Percentiles rank a stretch among this genome's conserved stretches.
Evolutionary conservation across 2,888 invertebrate genomes (phyloP).

Genomic region (Mythimna loreyi): DNA sequence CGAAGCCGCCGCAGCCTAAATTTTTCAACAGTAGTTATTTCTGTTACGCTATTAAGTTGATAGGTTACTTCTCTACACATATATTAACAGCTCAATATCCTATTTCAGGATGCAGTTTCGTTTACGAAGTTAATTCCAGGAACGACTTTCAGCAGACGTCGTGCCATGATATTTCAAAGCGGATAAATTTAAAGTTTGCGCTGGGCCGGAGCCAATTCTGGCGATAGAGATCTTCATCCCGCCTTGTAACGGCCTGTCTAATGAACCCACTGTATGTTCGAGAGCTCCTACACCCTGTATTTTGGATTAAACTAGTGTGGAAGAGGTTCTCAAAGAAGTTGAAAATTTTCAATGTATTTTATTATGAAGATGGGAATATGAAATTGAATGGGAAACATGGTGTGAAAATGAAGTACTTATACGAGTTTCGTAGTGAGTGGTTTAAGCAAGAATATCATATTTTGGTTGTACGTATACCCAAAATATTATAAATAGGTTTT

Average conservation of each 20-base stretch:
- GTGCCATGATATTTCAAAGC: slow-evolving; percentile 79
- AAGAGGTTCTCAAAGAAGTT: not conserved
- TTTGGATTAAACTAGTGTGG: slow-evolving; percentile 25
- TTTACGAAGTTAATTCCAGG: slow-evolving; percentile 52
- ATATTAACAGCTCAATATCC: slow-evolving; percentile 17
- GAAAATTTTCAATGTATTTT: not conserved
- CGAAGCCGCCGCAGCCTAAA: too few species aligned
- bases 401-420: too few species aligned
- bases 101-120: slow-evolving; percentile 31
- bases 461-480: not conserved
- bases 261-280: slow-evolving; percentile 62
- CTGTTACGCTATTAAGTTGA: not conserved
- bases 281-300: slow-evolving; percentile 56
- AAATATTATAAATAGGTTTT: not conserved
- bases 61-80: not conserved
- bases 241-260: slow-evolving; percentile 67
- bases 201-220: slow-evolving; percentile 76
- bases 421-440: too few species aligned
- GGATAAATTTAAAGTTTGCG: slow-evolving; percentile 79
- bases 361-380: not conserved
- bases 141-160: slow-evolving; percentile 64
- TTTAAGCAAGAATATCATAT: too few species aligned
- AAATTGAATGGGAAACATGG: not conserved
- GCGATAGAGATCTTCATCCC: slow-evolving; percentile 70
- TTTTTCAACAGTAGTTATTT: too few species aligned